Evolutionary conservation across 2,888 invertebrate genomes (phyloP), one percentile per base, ranked within the genome.

Genomic region (Cheiracanthium punctorium): DNA sequence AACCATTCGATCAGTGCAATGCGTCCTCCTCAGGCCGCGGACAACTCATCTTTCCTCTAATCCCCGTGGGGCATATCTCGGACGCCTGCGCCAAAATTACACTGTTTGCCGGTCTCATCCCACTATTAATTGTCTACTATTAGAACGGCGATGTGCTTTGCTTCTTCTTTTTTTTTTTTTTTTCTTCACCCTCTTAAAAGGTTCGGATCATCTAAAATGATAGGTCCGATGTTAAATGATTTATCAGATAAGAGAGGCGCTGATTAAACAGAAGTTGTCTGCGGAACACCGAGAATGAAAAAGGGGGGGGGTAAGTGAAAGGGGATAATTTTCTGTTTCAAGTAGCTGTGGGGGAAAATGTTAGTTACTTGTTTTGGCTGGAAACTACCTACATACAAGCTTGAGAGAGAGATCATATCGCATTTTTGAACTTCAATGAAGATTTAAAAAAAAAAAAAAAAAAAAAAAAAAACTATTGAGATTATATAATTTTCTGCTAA

Each of bases 111-210:
- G 32, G 29, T 80, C 73, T 58, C 58, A 24, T 58, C 58, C 58
- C 58, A 24, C 77, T 77, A 82, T 82, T 82, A 82, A 82, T 82
- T 77, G 77, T 24, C 72, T 52, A 32, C 77, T 41, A 77, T 82
- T 77, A 82, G 70, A 75, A 37, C 67, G 64, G 32, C 64, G 37
- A 52, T 76, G n/a, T n/a, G 8, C 70, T 64, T 74, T 32, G 71
- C 82, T 64, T 29, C 28, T 70, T 52, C 67, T 70, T 48, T 4
- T 69, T 74, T 0, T 48, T 2, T 29, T 28, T 70, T 52, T 73
- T 70, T 48, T 4, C 52, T 74, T 0, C 32, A 2, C 1, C 52
- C 14, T 33, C 48, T 37, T 58, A 72, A 32, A 41, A 58, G 58
- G 58, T 58, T 17, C 24, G 58, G 58, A 58, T 58, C 58, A 37